Conservation (phyloP, 2,888 invertebrate species). For the Slavum lentiscoides region DNA sequence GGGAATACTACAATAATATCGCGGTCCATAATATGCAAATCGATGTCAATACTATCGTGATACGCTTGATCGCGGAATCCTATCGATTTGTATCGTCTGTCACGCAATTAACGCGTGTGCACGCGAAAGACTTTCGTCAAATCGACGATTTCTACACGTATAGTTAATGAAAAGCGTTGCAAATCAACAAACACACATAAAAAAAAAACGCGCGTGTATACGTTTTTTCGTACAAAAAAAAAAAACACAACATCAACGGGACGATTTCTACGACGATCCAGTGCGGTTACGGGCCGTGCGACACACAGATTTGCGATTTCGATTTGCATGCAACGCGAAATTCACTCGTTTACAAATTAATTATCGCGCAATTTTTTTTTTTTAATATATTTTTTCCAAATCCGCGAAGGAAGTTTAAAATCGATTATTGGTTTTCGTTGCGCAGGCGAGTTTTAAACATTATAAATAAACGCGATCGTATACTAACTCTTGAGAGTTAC, state of each 20-base stretch:
- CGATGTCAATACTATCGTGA: background rate
- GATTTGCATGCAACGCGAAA: background rate
- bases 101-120: background rate
- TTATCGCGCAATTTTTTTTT: no score
- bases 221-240: no score
- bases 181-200: background rate
- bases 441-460: no score
- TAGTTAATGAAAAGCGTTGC: constrained; percentile 15
- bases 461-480: no score
- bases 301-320: background rate
- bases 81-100: background rate
- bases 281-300: background rate
- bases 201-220: no score
- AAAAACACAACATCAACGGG: background rate
- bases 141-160: constrained; percentile 3
- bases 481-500: no score
- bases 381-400: no score
- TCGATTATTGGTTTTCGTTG: no score
- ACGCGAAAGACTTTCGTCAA: constrained; percentile 24
- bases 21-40: background rate
- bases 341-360: background rate
- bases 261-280: background rate
- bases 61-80: constrained; percentile 1
- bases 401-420: no score
- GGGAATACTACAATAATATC: no score